Conservation (phyloP, 2,888 invertebrate species). For the Hedya salicella region DNA sequence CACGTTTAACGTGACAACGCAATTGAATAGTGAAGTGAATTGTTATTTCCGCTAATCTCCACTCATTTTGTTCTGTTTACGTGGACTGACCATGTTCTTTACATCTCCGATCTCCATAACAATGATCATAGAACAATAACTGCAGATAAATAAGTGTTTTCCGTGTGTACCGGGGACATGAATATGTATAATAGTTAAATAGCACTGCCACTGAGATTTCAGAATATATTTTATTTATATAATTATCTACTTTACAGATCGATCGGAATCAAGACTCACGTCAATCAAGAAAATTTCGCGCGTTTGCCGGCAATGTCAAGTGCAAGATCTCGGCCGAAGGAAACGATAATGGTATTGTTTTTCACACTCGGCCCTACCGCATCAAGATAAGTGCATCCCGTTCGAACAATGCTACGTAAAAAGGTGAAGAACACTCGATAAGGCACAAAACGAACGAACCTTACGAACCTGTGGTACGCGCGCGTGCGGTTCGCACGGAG, state of each 20-base stretch:
- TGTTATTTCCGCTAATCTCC: slow-evolving; percentile 71
- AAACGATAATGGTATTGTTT: slow-evolving; percentile 53
- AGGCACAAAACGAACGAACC: slow-evolving; percentile 65
- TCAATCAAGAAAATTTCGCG: slow-evolving; percentile 48
- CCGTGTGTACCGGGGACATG: slow-evolving; percentile 67
- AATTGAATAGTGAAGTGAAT: slow-evolving; percentile 57
- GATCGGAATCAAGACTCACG: slow-evolving; percentile 47
- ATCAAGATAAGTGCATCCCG: slow-evolving; percentile 68
- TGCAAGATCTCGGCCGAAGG: slow-evolving; percentile 47
- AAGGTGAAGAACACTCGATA: slow-evolving; percentile 66
- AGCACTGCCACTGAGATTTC: slow-evolving; percentile 66
- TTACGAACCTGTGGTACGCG: slow-evolving; percentile 60
- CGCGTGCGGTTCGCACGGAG: slow-evolving; percentile 75
- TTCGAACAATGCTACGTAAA: slow-evolving; percentile 55
- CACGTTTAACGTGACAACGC: slow-evolving; percentile 60
- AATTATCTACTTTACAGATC: slow-evolving; percentile 40
- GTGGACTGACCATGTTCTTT: slow-evolving; percentile 59
- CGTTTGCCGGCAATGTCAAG: slow-evolving; percentile 59
- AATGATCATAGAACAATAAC: slow-evolving; percentile 76
- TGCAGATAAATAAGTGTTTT: slow-evolving; percentile 68
- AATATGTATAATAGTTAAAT: slow-evolving; percentile 73
- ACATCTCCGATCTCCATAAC: slow-evolving; percentile 74
- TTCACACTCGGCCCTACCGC: slow-evolving; percentile 56
- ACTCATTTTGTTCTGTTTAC: slow-evolving; percentile 65
- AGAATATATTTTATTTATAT: slow-evolving; percentile 53